phyloP scores from a whole-genome alignment of 2,113 vertebrate genomes.

The Limanda limanda region DNA sequence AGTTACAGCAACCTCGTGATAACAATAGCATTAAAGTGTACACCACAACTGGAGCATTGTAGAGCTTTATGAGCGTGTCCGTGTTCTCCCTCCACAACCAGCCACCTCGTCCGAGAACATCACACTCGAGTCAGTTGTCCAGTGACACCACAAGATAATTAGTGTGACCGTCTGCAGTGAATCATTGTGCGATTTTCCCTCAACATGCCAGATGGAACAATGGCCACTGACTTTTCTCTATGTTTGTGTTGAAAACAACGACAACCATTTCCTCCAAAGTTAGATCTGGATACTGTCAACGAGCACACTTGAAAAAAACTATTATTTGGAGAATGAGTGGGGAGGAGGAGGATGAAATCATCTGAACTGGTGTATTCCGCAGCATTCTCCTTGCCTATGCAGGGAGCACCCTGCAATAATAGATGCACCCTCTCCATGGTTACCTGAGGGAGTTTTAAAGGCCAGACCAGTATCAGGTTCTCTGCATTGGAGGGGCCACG shows the following conservation, averaged over 20 bases:
- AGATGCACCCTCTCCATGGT: constrained; percentile 83
- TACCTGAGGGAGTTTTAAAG: constrained; percentile 81
- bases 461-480: constrained; percentile 79
- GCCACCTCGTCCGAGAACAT: constrained; percentile 58
- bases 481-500: constrained; percentile 51
- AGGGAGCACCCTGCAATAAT: constrained; percentile 76
- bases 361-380: constrained; percentile 20
- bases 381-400: constrained; percentile 47
- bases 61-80: background rate
- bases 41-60: background rate
- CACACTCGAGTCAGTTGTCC: constrained; percentile 61
- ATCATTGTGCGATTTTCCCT: constrained; percentile 49
- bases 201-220: constrained; percentile 62
- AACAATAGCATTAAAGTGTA: no score
- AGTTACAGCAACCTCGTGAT: no score
- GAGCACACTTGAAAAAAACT: background rate
- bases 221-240: constrained; percentile 22
- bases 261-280: background rate
- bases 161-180: constrained; percentile 49
- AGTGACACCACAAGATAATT: constrained; percentile 56
- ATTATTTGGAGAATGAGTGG: no score
- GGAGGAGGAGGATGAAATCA: background rate
- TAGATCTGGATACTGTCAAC: background rate
- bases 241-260: constrained; percentile 15
- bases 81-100: constrained; percentile 34